Conservation (phyloP, 2,113 vertebrate genomes). For the Stegostoma tigrinum region DNA sequence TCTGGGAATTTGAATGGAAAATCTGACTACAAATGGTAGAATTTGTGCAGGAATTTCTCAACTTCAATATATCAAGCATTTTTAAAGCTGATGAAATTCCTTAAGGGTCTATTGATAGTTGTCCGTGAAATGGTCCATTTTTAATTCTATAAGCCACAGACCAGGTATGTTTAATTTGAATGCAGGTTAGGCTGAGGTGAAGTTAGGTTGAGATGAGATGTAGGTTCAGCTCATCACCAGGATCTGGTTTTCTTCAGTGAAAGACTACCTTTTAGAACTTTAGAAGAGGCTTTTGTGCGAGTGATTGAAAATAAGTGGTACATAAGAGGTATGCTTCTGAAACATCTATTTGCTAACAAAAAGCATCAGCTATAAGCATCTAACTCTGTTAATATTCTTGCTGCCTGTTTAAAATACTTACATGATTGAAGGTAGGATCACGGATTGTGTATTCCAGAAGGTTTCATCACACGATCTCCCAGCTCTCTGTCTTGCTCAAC, state of each 20-base stretch:
- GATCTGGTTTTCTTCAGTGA: background rate
- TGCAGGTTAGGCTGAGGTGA: background rate
- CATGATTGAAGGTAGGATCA: too few relatives aligned
- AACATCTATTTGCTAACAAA: background rate
- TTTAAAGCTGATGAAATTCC: background rate
- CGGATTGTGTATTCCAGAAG: background rate
- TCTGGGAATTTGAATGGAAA: background rate
- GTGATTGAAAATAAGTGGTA: background rate
- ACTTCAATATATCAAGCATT: background rate
- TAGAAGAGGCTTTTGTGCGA: background rate
- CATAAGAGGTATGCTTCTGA: background rate
- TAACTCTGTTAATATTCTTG: background rate
- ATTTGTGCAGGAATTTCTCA: background rate
- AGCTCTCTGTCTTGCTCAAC: background rate
- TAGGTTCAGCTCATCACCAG: background rate
- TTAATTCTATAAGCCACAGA: background rate
- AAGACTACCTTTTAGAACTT: background rate
- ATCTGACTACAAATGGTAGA: background rate
- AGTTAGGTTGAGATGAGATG: background rate
- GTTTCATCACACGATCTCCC: background rate
- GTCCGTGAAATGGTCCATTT: background rate
- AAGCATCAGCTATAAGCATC: background rate
- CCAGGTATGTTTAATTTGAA: background rate
- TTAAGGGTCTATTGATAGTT: background rate
- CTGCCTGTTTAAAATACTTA: background rate